Conservation (phyloP, 2,797 vertebrate species). For the Lycodopsis pacificus region DNA sequence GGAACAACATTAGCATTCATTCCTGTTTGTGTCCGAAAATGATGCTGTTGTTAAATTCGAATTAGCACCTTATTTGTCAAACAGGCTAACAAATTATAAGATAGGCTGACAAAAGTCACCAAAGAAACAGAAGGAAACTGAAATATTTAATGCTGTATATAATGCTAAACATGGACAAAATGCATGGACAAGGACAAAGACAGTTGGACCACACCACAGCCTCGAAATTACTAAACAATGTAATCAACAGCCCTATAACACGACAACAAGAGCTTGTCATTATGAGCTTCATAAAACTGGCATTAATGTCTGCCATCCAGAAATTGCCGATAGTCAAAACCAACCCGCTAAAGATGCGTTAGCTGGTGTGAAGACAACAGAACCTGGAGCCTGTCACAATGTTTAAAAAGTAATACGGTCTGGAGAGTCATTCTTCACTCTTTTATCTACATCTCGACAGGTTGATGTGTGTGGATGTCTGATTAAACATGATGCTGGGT, state of each 20-base stretch:
- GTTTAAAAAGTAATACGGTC: constrained; percentile 7
- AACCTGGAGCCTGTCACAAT: constrained; percentile 9
- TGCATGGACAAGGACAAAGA: background rate
- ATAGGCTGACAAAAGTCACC: background rate
- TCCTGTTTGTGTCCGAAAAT: background rate
- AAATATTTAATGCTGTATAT: background rate
- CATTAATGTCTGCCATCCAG: constrained; percentile 3
- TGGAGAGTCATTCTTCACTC: constrained; percentile 31
- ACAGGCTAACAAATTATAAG: background rate
- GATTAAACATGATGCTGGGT: constrained; percentile 14
- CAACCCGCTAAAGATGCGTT: constrained; percentile 6
- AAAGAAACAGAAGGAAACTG: background rate
- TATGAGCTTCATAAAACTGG: constrained; percentile 20
- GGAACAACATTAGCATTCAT: background rate
- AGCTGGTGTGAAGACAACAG: constrained; percentile 3
- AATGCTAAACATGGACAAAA: constrained; percentile 4
- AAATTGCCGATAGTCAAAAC: constrained; percentile 18
- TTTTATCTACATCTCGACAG: constrained; percentile 37
- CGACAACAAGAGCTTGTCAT: background rate
- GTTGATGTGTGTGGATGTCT: constrained; percentile 36
- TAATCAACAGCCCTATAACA: background rate
- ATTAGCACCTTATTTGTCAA: background rate
- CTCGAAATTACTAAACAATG: constrained; percentile 4
- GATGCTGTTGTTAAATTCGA: too few relatives aligned
- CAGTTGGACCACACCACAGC: background rate